These are phyloP conservation scores for Labeo calbasu DNA, from an alignment of 2,797 vertebrate species.

Conservation along the genomic window DNA sequence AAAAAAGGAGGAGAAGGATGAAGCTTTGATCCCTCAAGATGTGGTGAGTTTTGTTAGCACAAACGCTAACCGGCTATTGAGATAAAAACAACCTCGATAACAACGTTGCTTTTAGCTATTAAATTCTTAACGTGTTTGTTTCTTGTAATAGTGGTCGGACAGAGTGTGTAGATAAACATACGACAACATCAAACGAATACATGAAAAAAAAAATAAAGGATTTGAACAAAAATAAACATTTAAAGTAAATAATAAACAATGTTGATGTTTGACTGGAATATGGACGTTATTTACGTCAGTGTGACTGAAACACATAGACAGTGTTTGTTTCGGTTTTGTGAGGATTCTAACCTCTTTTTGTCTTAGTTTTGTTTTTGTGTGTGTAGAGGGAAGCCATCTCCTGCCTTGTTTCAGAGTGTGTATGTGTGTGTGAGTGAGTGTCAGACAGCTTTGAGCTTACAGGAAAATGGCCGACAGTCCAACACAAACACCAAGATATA, in stretches of 20 bases:
- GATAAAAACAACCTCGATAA: conserved; percentile 20
- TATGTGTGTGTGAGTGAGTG: neutral
- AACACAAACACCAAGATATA: conserved; percentile 27
- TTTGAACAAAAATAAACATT: neutral
- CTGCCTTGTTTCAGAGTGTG: neutral
- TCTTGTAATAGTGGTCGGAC: no score
- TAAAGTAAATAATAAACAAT: neutral
- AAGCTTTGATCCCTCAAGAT: conserved; percentile 61
- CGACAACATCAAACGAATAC: neutral
- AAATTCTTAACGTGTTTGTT: neutral
- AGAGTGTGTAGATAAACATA: neutral
- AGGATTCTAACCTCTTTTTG: neutral
- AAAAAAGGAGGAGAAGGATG: conserved; percentile 60
- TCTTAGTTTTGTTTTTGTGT: conserved; percentile 10
- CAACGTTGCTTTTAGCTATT: neutral
- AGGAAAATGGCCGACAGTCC: conserved; percentile 50
- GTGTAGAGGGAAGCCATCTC: conserved; percentile 44
- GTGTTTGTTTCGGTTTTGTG: neutral
- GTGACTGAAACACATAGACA: neutral
- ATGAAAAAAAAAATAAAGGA: no score
- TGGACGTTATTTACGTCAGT: neutral
- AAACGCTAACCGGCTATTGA: conserved; percentile 17
- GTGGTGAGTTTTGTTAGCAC: conserved; percentile 59
- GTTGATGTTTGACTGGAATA: neutral
- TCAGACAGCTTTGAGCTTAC: conserved; percentile 21